Conservation (phyloP, 30 jellyfish, hydroid and myxozoan species). For the Morbakka virulenta region DNA sequence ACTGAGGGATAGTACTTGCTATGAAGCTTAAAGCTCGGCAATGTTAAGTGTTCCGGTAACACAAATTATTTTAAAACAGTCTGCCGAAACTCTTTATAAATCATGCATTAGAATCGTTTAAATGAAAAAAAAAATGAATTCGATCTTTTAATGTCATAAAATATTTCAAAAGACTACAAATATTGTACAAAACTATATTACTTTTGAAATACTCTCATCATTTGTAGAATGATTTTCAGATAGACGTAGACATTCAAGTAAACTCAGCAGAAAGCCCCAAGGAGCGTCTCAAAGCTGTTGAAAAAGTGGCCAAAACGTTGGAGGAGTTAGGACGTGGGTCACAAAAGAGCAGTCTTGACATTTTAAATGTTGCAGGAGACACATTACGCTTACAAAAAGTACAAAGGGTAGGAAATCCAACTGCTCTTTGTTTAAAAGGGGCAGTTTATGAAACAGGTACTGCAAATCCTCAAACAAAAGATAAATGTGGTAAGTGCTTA, state of each 20-base stretch:
- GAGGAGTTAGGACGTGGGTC: background rate
- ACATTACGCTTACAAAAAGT: constrained; percentile 56
- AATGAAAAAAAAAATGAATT: too few relatives aligned
- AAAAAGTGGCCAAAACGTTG: background rate
- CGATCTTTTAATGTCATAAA: too few relatives aligned
- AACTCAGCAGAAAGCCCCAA: constrained; percentile 38
- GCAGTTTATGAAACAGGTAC: constrained; percentile 50
- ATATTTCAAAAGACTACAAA: too few relatives aligned
- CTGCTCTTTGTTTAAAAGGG: constrained; percentile 86
- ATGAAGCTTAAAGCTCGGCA: too few relatives aligned
- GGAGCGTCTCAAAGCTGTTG: constrained; percentile 29
- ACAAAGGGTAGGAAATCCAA: constrained; percentile 75
- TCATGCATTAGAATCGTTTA: too few relatives aligned
- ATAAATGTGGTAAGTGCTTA: constrained; percentile 64
- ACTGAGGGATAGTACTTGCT: too few relatives aligned
- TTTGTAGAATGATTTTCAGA: constrained; percentile 48
- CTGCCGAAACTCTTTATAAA: too few relatives aligned
- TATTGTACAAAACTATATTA: too few relatives aligned
- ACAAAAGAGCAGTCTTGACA: constrained; percentile 18
- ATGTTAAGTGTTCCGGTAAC: too few relatives aligned
- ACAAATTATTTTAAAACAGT: too few relatives aligned
- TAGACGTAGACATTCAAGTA: constrained; percentile 79
- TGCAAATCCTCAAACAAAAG: background rate
- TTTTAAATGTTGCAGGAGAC: constrained; percentile 69
- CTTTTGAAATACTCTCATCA: too few relatives aligned